Conservation (phyloP, 2,797 vertebrate species). For the Cirrhinus mrigala region DNA sequence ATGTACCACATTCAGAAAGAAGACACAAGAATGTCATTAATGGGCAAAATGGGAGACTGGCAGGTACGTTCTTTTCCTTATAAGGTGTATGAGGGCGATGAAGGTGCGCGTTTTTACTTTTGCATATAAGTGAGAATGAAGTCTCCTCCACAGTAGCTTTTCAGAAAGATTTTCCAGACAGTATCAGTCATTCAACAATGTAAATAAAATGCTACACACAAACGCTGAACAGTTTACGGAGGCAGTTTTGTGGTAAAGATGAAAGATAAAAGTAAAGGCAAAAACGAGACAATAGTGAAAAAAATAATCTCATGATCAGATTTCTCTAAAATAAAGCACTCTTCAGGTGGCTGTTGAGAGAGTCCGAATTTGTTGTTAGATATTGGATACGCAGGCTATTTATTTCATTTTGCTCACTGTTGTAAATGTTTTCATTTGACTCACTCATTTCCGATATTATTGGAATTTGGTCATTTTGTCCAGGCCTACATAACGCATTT, state of each 20-base stretch:
- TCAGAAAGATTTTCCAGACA: not conserved
- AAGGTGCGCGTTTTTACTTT: slow-evolving; percentile 33
- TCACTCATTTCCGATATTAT: slow-evolving; percentile 17
- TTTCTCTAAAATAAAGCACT: slow-evolving; percentile 3
- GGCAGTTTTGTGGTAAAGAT: not conserved
- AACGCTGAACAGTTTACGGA: not conserved
- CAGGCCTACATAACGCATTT: not conserved
- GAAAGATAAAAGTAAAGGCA: not conserved
- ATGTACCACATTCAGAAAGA: slow-evolving; percentile 76
- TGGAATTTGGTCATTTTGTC: not conserved
- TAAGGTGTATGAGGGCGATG: slow-evolving; percentile 45
- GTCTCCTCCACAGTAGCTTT: not conserved
- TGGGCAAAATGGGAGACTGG: slow-evolving; percentile 96
- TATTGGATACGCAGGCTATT: not conserved
- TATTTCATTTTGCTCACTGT: not conserved
- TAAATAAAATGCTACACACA: not conserved
- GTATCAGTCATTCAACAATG: not conserved
- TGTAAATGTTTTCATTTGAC: not conserved
- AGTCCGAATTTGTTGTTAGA: not conserved
- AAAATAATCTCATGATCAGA: not conserved
- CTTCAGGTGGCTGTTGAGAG: not conserved
- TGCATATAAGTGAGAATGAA: not conserved
- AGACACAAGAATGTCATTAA: slow-evolving; percentile 90
- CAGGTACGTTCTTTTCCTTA: slow-evolving; percentile 86
- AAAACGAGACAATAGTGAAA: not conserved